phyloP scores from a whole-genome alignment of 2,888 invertebrate genomes.

The Carterocephalus palaemon region DNA sequence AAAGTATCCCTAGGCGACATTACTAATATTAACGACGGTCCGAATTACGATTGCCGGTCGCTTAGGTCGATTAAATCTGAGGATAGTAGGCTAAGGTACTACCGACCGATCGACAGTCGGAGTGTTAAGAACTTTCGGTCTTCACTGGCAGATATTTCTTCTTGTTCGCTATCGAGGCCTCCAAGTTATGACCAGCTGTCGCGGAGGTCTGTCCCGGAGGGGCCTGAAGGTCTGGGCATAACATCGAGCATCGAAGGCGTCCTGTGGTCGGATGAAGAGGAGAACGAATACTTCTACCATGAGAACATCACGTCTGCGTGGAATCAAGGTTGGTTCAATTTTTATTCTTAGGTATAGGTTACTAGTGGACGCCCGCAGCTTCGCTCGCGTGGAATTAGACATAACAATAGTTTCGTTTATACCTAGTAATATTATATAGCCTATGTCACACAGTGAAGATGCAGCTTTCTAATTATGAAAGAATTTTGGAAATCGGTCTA shows the following conservation, averaged over 20 bases:
- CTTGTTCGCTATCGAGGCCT: constrained; percentile 53
- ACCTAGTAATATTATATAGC: too few species aligned
- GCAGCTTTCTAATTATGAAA: too few species aligned
- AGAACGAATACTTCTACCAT: constrained; percentile 73
- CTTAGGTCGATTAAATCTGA: constrained; percentile 63
- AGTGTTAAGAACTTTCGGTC: constrained; percentile 71
- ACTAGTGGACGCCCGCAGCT: too few species aligned
- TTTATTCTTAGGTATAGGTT: neutral
- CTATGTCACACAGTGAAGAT: neutral
- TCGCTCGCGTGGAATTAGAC: too few species aligned
- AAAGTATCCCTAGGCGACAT: constrained; percentile 71
- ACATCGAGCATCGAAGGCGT: constrained; percentile 77
- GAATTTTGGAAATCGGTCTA: too few species aligned
- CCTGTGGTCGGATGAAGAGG: constrained; percentile 76
- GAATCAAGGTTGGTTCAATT: constrained; percentile 66
- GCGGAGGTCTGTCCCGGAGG: constrained; percentile 65
- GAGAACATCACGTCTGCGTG: constrained; percentile 72
- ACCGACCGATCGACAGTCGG: constrained; percentile 66
- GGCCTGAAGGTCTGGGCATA: constrained; percentile 55
- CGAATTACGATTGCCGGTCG: constrained; percentile 62
- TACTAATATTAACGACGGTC: constrained; percentile 47
- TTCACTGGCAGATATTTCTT: constrained; percentile 61
- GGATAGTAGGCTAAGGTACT: constrained; percentile 54
- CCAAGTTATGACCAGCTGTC: constrained; percentile 73
- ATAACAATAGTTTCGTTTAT: too few species aligned